phyloP scores from a whole-genome alignment of 2,888 invertebrate genomes.

The Panopea generosa region DNA sequence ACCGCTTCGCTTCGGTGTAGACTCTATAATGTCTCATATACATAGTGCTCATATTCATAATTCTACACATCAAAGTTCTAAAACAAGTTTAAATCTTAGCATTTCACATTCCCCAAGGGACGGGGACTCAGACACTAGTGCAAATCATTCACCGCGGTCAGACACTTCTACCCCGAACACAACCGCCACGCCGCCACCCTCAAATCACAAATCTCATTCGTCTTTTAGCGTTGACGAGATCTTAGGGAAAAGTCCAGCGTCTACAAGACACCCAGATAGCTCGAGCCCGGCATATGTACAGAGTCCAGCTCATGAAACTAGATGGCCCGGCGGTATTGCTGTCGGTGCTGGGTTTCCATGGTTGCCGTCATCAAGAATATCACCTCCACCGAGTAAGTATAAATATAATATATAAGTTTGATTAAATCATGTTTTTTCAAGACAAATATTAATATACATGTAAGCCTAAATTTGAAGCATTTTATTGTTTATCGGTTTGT shows the following conservation, averaged over 20 bases:
- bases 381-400: conserved; percentile 69
- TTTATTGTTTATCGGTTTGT: too few relatives aligned
- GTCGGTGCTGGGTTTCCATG: conserved; percentile 66
- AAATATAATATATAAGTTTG: not conserved
- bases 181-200: conserved; percentile 36
- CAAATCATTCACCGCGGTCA: conserved; percentile 55
- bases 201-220: conserved; percentile 50
- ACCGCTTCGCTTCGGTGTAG: conserved; percentile 68
- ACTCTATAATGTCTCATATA: conserved; percentile 67
- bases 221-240: conserved; percentile 72
- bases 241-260: conserved; percentile 57
- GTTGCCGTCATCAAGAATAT: conserved; percentile 65
- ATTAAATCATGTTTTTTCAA: not conserved
- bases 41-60: conserved; percentile 28
- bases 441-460: too few relatives aligned
- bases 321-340: conserved; percentile 58
- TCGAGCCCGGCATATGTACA: conserved; percentile 57
- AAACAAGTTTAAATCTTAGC: not conserved
- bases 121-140: conserved; percentile 51
- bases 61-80: not conserved
- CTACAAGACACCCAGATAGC: conserved; percentile 28
- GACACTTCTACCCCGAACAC: conserved; percentile 51
- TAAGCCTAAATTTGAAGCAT: too few relatives aligned
- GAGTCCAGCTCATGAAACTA: conserved; percentile 61
- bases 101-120: conserved; percentile 17